A percentile compares a stretch with the other conserved stretches of the same genome.
Evolutionary conservation across 2,797 vertebrate genomes (phyloP).

Genomic region (Acanthurus leucopareius): DNA sequence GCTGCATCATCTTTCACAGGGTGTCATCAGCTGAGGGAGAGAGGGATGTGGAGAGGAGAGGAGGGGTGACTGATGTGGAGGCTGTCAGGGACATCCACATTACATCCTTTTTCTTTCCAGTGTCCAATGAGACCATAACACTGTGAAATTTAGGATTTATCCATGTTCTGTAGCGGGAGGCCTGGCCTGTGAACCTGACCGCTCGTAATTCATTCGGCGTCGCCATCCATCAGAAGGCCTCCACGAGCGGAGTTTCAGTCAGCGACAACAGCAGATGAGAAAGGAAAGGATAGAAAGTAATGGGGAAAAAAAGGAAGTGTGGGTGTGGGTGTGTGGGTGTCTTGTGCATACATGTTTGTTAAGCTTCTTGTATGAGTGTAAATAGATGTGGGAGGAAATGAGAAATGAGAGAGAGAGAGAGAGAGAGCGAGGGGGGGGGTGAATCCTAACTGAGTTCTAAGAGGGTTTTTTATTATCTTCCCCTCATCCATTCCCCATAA

Average conservation of each 20-base stretch:
- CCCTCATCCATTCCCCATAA: conserved; percentile 50
- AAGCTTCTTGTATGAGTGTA: conserved; percentile 44
- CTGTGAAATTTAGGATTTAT: conserved; percentile 62
- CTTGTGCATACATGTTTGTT: conserved; percentile 44
- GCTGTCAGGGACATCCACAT: conserved; percentile 63
- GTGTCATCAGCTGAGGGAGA: conserved; percentile 55
- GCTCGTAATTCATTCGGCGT: conserved; percentile 61
- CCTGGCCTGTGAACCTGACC: conserved; percentile 44
- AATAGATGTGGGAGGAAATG: conserved; percentile 61
- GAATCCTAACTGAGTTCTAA: conserved; percentile 53
- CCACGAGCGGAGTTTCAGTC: conserved; percentile 38
- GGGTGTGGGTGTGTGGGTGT: conserved; percentile 17
- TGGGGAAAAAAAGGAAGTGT: conserved; percentile 28
- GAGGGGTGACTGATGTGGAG: conserved; percentile 55
- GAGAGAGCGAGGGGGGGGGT: neutral
- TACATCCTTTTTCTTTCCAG: conserved; percentile 58
- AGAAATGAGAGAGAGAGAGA: conserved; percentile 39
- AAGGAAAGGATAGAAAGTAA: conserved; percentile 46
- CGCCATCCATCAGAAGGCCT: conserved; percentile 57
- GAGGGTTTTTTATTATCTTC: conserved; percentile 51
- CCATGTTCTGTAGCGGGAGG: conserved; percentile 52
- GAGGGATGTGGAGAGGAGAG: conserved; percentile 21
- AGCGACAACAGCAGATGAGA: conserved; percentile 51
- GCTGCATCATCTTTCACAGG: conserved; percentile 54
- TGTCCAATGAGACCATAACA: conserved; percentile 48